Evolutionary conservation across 2,113 vertebrate species (phyloP).

Genomic region (Vireo altiloquus): DNA sequence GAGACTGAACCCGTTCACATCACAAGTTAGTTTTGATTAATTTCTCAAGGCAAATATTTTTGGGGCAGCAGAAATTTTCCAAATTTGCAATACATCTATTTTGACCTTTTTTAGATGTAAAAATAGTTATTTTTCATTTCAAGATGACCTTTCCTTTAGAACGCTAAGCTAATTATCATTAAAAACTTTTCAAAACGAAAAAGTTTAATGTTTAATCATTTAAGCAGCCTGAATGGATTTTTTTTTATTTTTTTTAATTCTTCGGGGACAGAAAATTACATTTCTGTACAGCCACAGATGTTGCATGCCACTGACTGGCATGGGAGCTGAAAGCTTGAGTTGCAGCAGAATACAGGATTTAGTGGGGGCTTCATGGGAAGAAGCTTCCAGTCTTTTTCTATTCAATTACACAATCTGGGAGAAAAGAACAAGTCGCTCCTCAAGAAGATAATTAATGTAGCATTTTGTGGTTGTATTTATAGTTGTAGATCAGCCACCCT

Average conservation of each 20-base stretch:
- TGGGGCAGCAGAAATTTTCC: not conserved
- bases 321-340: not conserved
- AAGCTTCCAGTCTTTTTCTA: not conserved
- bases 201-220: not conserved
- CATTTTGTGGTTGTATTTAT: not conserved
- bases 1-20: not conserved
- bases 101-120: conserved; percentile 4
- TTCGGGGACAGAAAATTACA: not conserved
- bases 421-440: not conserved
- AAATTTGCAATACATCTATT: not conserved
- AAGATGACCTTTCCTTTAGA: conserved; percentile 26
- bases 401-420: not conserved
- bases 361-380: not conserved
- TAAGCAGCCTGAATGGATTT: not conserved
- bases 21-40: not conserved
- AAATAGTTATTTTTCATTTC: conserved; percentile 1
- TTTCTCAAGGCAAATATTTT: not conserved
- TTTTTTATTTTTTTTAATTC: not conserved
- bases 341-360: not conserved
- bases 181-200: not conserved
- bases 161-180: conserved; percentile 2
- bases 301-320: not conserved
- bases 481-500: not conserved
- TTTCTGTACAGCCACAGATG: not conserved
- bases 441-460: not conserved